These are phyloP conservation scores for Zaprionus kolodkinae DNA, from an alignment of 1,140 invertebrate genomes.

Conservation along the genomic window DNA sequence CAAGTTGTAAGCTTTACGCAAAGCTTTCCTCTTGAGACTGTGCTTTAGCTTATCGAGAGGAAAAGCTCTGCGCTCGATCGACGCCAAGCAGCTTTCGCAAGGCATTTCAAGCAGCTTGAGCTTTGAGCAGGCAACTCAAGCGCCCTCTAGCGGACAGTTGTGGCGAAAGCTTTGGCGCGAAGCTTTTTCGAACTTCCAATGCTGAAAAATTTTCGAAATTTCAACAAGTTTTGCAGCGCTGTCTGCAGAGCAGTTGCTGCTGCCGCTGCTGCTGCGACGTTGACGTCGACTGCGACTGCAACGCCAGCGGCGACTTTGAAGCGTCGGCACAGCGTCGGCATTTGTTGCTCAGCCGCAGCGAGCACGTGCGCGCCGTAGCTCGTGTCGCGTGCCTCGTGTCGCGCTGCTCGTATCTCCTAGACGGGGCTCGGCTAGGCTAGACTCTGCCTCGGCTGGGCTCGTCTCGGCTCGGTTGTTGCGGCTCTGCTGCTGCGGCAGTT, in stretches of 20 bases:
- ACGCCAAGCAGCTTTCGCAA: constrained; percentile 2
- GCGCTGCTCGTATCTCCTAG: neutral
- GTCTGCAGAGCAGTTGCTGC: constrained; percentile 14
- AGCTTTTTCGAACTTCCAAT: constrained; percentile 62
- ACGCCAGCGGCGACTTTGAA: constrained; percentile 6
- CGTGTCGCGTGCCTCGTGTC: constrained; percentile 30
- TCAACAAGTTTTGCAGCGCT: constrained; percentile 66
- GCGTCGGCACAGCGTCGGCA: constrained; percentile 53
- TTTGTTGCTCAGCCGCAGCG: constrained; percentile 64
- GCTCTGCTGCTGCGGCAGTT: constrained; percentile 38
- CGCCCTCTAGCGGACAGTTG: neutral
- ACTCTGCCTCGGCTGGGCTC: constrained; percentile 5
- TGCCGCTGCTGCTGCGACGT: constrained; percentile 11
- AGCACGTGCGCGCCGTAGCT: constrained; percentile 59
- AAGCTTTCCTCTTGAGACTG: neutral
- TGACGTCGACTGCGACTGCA: constrained; percentile 33
- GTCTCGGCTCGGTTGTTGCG: constrained; percentile 7
- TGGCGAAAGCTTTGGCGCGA: constrained; percentile 6
- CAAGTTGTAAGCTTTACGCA: neutral
- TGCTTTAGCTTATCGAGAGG: constrained; percentile 6
- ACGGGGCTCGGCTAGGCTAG: too few species aligned
- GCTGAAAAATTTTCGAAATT: constrained; percentile 69
- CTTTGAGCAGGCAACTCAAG: neutral
- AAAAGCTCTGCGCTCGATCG: neutral
- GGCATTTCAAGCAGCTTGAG: neutral